Conservation (phyloP, 1,140 invertebrate genomes). For the Chelonus insularis region DNA sequence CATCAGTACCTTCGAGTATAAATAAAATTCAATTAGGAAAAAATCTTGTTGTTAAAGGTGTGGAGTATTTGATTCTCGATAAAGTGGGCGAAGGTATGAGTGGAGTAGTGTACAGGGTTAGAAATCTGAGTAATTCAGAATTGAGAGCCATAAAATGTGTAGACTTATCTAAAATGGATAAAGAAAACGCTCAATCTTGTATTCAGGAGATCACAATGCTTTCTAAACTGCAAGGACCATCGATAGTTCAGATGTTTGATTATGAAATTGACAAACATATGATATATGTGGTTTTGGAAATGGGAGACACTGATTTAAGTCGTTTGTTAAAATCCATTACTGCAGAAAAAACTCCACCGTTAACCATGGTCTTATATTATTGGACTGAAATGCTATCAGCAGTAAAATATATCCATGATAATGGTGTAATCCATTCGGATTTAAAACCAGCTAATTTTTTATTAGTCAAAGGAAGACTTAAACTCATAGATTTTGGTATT, state of each 20-base stretch:
- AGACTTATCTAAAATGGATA: constrained; percentile 63
- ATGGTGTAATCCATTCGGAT: constrained; percentile 95
- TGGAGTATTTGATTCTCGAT: constrained; percentile 49
- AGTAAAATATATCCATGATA: constrained; percentile 87
- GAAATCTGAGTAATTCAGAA: constrained; percentile 54
- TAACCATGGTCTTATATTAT: constrained; percentile 81
- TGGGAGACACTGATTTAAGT: constrained; percentile 87
- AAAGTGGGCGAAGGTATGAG: constrained; percentile 66
- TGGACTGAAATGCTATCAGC: constrained; percentile 93
- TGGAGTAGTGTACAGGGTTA: constrained; percentile 63
- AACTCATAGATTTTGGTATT: constrained; percentile 98
- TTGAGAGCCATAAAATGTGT: constrained; percentile 66
- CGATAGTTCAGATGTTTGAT: constrained; percentile 84
- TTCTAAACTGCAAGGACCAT: constrained; percentile 79
- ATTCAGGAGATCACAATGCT: constrained; percentile 89
- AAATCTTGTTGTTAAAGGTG: constrained; percentile 43
- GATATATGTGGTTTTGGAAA: constrained; percentile 89
- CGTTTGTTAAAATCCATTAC: constrained; percentile 70
- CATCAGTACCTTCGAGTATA: constrained; percentile 30
- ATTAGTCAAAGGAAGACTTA: constrained; percentile 81
- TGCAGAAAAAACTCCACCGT: constrained; percentile 64
- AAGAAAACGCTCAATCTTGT: constrained; percentile 74
- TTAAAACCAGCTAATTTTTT: constrained; percentile 98
- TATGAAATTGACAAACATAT: constrained; percentile 68
- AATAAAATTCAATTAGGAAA: constrained; percentile 29